A percentile compares a stretch with the other conserved stretches of the same genome.
phyloP scores from a whole-genome alignment of 64 coral and sea anemone genomes.

The Stylophora pistillata region DNA sequence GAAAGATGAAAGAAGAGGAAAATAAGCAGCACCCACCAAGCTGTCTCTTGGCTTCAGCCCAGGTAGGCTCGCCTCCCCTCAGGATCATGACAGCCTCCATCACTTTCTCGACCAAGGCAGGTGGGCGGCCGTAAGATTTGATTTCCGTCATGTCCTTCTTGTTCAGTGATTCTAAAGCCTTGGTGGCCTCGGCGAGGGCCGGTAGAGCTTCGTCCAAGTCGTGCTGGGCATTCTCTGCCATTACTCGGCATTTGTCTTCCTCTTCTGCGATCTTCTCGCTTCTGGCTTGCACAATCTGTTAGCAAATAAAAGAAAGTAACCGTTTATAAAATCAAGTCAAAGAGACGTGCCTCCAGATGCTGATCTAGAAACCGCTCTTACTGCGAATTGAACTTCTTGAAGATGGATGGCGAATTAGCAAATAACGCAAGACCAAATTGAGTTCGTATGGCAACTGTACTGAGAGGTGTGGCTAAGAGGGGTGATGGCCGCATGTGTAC shows the following conservation, averaged over 20 bases:
- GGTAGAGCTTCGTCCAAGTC: constrained; percentile 95
- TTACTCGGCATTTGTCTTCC: constrained; percentile 95
- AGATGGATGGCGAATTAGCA: too few species aligned
- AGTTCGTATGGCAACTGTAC: too few species aligned
- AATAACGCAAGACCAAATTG: too few species aligned
- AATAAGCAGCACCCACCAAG: constrained; percentile 54
- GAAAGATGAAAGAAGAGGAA: not conserved
- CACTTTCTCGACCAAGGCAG: constrained; percentile 95
- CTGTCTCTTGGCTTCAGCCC: constrained; percentile 97
- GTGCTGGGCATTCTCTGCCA: constrained; percentile 95
- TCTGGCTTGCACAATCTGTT: constrained; percentile 90
- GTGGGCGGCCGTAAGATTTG: constrained; percentile 94
- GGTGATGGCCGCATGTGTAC: too few species aligned
- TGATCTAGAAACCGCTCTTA: too few species aligned
- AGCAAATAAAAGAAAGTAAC: not conserved
- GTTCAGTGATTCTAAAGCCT: constrained; percentile 93
- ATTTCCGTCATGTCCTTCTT: constrained; percentile 99
- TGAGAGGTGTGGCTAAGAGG: too few species aligned
- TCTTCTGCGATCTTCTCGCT: constrained; percentile 98
- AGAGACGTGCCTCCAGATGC: too few species aligned
- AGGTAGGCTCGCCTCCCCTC: constrained; percentile 89
- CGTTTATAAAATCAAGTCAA: too few species aligned
- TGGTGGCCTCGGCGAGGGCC: constrained; percentile 90
- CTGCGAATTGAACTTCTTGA: too few species aligned
- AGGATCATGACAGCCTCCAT: constrained; percentile 99